Percentiles rank a stretch among this genome's conserved stretches.
phyloP scores from a whole-genome alignment of 2,797 vertebrate genomes.

The Peromyscus melanophrys region DNA sequence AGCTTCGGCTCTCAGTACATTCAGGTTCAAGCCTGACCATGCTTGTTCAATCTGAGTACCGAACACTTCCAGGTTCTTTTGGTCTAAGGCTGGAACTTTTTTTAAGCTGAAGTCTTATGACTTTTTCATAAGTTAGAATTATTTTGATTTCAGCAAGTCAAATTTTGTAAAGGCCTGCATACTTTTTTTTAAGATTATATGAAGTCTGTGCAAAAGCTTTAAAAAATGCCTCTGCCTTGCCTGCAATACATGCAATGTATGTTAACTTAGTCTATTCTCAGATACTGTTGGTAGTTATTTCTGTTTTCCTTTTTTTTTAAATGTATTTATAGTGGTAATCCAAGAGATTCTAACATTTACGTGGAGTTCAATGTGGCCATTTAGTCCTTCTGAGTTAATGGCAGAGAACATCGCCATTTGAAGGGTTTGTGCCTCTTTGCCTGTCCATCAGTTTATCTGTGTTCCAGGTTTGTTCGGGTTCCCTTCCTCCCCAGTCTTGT shows the following conservation, averaged over 20 bases:
- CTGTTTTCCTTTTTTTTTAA: slow-evolving; percentile 82
- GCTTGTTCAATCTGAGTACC: slow-evolving; percentile 93
- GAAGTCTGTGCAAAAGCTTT: slow-evolving; percentile 99
- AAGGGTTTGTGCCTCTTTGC: slow-evolving; percentile 81
- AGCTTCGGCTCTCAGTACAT: slow-evolving; percentile 93
- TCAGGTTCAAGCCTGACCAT: slow-evolving; percentile 92
- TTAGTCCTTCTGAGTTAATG: slow-evolving; percentile 88
- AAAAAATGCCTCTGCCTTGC: slow-evolving; percentile 99
- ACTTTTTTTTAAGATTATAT: slow-evolving; percentile 97
- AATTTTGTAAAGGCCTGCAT: slow-evolving; percentile 96
- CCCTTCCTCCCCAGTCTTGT: slow-evolving; percentile 86
- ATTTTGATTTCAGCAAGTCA: slow-evolving; percentile 93
- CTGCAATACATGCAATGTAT: slow-evolving; percentile 96
- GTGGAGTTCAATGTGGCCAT: slow-evolving; percentile 87
- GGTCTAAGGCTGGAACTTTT: slow-evolving; percentile 93
- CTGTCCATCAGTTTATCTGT: slow-evolving; percentile 79
- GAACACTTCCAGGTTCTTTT: slow-evolving; percentile 92
- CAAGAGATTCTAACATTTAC: slow-evolving; percentile 89
- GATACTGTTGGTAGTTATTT: slow-evolving; percentile 89
- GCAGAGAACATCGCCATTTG: slow-evolving; percentile 86
- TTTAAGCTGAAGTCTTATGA: slow-evolving; percentile 92
- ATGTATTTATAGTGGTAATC: slow-evolving; percentile 92
- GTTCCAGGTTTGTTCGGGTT: slow-evolving; percentile 89
- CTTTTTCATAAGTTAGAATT: slow-evolving; percentile 90
- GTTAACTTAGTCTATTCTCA: slow-evolving; percentile 91